Evolutionary conservation across 2,888 invertebrate genomes (phyloP), one percentile per base, ranked within the genome.

Genomic region (Uloborus plumipes): DNA sequence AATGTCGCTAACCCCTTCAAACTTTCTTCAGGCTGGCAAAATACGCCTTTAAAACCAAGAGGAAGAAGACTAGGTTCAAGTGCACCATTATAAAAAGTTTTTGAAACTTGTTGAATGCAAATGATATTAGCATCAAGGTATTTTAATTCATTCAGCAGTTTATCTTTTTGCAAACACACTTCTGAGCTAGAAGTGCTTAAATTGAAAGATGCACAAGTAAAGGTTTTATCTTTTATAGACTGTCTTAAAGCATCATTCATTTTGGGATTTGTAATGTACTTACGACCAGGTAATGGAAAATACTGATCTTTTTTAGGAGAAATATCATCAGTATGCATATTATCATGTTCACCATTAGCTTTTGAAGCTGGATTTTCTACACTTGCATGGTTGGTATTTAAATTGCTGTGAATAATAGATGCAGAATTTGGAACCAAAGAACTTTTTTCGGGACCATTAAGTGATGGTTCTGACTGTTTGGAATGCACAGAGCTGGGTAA

Each of bases 1-100:
- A 84, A 84, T n/a, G 84, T 84, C n/a, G 72, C 84, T 53, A 80
- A 31, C 69, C 84, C 84, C 55, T 66, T 71, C 15, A 73, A 53
- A 39, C 70, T 77, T 31, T 77, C 74, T 59, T 76, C 65, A 39
- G 84, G 84, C 31, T 66, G 55, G 53, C 72, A 55, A 62, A 72
- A 66, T 64, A 72, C 50, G 50, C 84, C 72, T 49, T 80, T 80
- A 65, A 73, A 84, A 47, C 84, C 84, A 80, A 80, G 80, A 58
- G 64, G 73, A 76, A 76, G 74, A 49, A 84, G 75, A 73, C 67
- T 80, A 67, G 80, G 73, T 61, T 84, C 76, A 61, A 84, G 61
- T 47, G 73, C 65, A 58, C 70, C 49, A 65, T 20, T 26, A 58
- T 62, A 84, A 70, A 72, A 84, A 31, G 65, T 58, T 64, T 80